These are phyloP conservation scores for Catharus bicknelli DNA, from an alignment of 2,113 vertebrate species.

Conservation along the genomic window DNA sequence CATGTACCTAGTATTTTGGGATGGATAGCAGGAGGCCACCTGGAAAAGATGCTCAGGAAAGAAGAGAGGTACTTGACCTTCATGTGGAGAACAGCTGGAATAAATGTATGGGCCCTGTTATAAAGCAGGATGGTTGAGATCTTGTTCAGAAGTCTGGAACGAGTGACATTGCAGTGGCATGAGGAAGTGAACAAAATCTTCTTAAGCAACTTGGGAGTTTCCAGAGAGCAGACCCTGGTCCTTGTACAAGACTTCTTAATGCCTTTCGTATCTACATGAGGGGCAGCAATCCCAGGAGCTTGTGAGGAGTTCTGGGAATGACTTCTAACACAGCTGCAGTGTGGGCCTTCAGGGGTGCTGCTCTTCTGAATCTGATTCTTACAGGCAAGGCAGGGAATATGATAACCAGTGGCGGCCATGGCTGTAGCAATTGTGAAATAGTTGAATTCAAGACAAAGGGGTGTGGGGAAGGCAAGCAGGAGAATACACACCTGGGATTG, in stretches of 20 bases:
- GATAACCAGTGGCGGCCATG: not conserved
- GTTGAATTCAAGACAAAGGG: not conserved
- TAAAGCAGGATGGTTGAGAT: not conserved
- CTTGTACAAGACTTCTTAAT: not conserved
- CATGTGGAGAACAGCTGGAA: not conserved
- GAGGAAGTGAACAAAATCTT: not conserved
- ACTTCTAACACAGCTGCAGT: not conserved
- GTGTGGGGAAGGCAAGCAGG: not conserved
- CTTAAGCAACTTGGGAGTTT: not conserved
- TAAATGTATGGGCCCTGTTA: not conserved
- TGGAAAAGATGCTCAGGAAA: not conserved
- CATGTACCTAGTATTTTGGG: not conserved
- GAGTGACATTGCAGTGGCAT: not conserved
- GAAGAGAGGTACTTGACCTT: not conserved
- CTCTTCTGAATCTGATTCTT: not conserved
- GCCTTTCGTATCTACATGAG: not conserved
- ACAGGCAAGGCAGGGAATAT: not conserved
- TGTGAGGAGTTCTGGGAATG: not conserved
- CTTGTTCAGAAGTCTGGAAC: not conserved
- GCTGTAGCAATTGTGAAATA: not conserved
- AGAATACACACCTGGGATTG: not conserved
- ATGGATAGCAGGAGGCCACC: not conserved
- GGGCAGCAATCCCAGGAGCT: not conserved
- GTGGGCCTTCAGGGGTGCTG: not conserved
- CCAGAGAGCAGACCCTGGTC: not conserved